Percentiles rank a stretch among this genome's conserved stretches.
These are phyloP conservation scores for Acleris cristana DNA, from an alignment of 2,888 invertebrate species.

Conservation along the genomic window DNA sequence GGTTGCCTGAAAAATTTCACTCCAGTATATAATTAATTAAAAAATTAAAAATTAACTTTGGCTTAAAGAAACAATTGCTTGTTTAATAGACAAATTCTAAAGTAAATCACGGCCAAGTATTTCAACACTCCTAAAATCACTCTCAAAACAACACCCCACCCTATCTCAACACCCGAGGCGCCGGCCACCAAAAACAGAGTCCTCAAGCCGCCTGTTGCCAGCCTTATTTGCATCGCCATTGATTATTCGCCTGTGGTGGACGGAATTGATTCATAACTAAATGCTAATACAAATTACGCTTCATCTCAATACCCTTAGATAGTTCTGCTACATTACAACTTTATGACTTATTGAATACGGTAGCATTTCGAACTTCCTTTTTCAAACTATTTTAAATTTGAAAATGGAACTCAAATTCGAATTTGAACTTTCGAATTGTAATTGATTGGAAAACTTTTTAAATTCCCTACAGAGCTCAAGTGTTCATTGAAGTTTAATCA, in stretches of 20 bases:
- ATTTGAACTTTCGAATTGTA: conserved; percentile 32
- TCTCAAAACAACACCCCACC: not conserved
- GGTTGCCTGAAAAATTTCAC: no score
- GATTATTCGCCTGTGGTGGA: conserved; percentile 71
- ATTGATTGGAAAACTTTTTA: conserved; percentile 34
- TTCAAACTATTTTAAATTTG: not conserved
- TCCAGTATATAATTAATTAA: no score
- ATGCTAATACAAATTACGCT: conserved; percentile 67
- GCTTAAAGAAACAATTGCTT: no score
- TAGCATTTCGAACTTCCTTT: conserved; percentile 10
- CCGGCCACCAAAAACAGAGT: conserved; percentile 49
- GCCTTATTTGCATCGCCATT: conserved; percentile 75
- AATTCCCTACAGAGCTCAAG: conserved; percentile 16
- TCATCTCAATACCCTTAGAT: conserved; percentile 41
- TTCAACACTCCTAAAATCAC: not conserved
- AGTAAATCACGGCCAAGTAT: not conserved
- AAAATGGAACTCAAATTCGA: conserved; percentile 29
- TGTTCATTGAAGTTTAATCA: conserved; percentile 9
- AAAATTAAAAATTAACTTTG: no score
- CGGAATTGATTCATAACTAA: conserved; percentile 71
- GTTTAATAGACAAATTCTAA: no score
- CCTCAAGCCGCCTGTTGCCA: conserved; percentile 68
- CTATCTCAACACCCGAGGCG: conserved; percentile 16
- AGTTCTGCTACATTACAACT: conserved; percentile 14
- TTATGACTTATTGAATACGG: conserved; percentile 7